Conservation (phyloP, 2,888 invertebrate genomes). For the Xestoiulus laeticollis region DNA sequence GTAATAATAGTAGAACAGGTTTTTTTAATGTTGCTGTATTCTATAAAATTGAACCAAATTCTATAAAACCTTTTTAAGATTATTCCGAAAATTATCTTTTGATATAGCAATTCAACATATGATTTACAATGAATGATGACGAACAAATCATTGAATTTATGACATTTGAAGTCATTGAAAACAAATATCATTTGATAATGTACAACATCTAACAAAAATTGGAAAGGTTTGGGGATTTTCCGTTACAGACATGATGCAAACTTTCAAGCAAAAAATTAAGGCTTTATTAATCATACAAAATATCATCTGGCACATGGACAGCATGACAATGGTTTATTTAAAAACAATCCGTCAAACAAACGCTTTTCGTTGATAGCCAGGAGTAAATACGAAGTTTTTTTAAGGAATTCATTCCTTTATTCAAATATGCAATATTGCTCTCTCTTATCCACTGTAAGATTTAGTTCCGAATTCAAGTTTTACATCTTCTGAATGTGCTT, state of each 20-base stretch:
- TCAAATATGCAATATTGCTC: background rate
- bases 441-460: background rate
- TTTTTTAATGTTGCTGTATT: too few species aligned
- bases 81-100: too few species aligned
- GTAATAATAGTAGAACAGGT: too few species aligned
- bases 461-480: background rate
- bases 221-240: too few species aligned
- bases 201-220: too few species aligned
- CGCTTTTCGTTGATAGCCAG: background rate
- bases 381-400: background rate
- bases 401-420: background rate
- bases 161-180: background rate
- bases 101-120: too few species aligned
- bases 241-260: background rate
- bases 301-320: conserved; percentile 30
- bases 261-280: conserved; percentile 32
- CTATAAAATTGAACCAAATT: too few species aligned
- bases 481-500: background rate
- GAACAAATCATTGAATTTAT: too few species aligned
- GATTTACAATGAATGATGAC: too few species aligned
- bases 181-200: too few species aligned
- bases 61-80: too few species aligned
- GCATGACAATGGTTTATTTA: background rate
- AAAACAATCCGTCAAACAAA: background rate
- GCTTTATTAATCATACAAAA: conserved; percentile 33